Evolutionary conservation across 2,888 invertebrate genomes (phyloP).

Genomic region (Lasioglossum malachurum): DNA sequence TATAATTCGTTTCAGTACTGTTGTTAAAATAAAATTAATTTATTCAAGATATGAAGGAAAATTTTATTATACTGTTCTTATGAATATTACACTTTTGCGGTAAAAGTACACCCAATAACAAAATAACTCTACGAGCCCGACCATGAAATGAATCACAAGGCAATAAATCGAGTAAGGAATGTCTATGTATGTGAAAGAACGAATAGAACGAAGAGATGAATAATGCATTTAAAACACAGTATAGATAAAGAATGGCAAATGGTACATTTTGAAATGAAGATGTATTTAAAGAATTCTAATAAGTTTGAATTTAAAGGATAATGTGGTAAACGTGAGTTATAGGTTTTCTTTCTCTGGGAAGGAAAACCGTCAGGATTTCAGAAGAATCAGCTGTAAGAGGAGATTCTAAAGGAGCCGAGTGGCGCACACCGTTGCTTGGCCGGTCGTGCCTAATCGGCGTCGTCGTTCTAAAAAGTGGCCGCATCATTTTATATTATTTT

Average conservation of each 20-base stretch:
- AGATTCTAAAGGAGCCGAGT: slow-evolving; percentile 30
- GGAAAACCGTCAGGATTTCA: neutral
- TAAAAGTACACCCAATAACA: neutral
- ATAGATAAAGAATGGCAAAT: neutral
- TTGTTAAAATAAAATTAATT: no score
- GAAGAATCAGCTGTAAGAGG: slow-evolving; percentile 20
- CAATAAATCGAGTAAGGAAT: neutral
- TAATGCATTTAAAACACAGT: neutral
- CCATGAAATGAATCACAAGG: neutral
- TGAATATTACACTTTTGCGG: neutral
- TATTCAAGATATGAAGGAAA: no score
- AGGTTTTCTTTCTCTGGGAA: neutral
- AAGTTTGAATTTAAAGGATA: neutral
- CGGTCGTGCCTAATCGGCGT: slow-evolving; percentile 42
- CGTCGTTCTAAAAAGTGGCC: slow-evolving; percentile 44
- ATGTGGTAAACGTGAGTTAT: neutral
- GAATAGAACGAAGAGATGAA: no score
- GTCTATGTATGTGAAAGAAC: neutral
- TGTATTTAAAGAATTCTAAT: neutral
- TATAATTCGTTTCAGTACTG: neutral
- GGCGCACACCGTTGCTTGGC: slow-evolving; percentile 18
- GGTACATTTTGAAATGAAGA: neutral
- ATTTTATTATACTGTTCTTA: neutral
- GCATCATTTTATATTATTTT: slow-evolving; percentile 68
- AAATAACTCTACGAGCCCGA: neutral